A percentile compares a stretch with the other conserved stretches of the same genome.
Evolutionary conservation across 2,113 vertebrate genomes (phyloP).

Genomic region (Lucifuga dentata): DNA sequence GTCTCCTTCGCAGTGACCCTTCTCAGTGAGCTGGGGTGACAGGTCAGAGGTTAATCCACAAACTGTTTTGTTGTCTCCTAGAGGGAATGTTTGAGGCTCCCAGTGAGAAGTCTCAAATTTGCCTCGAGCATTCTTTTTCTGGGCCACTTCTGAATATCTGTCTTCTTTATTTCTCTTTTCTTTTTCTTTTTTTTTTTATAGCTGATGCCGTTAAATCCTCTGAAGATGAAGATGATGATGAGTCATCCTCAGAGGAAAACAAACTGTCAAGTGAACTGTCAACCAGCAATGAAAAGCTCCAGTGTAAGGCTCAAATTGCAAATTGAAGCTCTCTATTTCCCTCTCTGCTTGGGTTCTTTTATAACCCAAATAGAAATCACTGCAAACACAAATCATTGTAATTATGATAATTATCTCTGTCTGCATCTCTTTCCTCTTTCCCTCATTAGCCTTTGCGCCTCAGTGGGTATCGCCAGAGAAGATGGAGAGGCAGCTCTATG

Average conservation of each 20-base stretch:
- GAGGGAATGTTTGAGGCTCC: constrained; percentile 6
- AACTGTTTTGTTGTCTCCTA: constrained; percentile 25
- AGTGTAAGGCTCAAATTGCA: constrained; percentile 51
- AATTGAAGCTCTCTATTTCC: constrained; percentile 51
- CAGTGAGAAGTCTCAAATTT: constrained; percentile 9
- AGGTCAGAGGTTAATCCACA: constrained; percentile 57
- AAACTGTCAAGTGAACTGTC: constrained; percentile 72
- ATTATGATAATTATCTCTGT: not conserved
- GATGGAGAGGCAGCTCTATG: constrained; percentile 93
- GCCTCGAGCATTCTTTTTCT: not conserved
- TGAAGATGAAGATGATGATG: constrained; percentile 91
- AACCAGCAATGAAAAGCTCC: constrained; percentile 72
- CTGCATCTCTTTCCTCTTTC: constrained; percentile 13
- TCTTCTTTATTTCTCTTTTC: not conserved
- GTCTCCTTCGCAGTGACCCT: not conserved
- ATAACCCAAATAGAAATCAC: not conserved
- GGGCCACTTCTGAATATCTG: not conserved
- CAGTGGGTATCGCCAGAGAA: constrained; percentile 92
- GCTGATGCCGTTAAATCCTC: constrained; percentile 87
- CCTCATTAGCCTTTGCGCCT: constrained; percentile 80
- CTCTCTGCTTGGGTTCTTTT: not conserved
- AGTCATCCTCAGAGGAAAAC: constrained; percentile 93
- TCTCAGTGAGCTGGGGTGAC: constrained; percentile 25
- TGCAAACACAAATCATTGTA: not conserved
- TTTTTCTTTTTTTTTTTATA: constrained; percentile 11